Percentiles rank a stretch among this genome's conserved stretches.
Evolutionary conservation across 2,888 invertebrate genomes (phyloP).

Genomic region (Drosophila subquinaria): DNA sequence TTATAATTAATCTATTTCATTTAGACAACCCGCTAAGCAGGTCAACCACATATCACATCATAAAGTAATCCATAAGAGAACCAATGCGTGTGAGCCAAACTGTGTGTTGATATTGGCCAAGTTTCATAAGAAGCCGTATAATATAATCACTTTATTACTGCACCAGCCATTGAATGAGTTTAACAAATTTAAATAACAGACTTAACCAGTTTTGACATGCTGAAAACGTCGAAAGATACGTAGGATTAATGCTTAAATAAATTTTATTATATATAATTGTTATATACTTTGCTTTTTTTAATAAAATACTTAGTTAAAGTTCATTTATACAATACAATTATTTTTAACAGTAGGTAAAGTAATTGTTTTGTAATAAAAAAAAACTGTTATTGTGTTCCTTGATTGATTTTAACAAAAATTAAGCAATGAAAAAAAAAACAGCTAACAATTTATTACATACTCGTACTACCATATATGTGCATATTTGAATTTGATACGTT

Average conservation of each 20-base stretch:
- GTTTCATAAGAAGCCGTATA: slow-evolving; percentile 21
- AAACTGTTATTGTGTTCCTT: not conserved
- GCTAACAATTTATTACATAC: slow-evolving; percentile 4
- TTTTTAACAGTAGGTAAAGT: no score
- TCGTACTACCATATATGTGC: slow-evolving; percentile 3
- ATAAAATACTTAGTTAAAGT: no score
- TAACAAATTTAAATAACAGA: slow-evolving; percentile 11
- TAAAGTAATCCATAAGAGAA: not conserved
- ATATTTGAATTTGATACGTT: slow-evolving; percentile 22
- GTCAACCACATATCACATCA: slow-evolving; percentile 16
- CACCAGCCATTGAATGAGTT: not conserved
- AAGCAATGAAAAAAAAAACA: slow-evolving; percentile 5
- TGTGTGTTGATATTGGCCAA: slow-evolving; percentile 11
- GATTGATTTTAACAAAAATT: slow-evolving; percentile 6
- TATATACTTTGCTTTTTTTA: no score
- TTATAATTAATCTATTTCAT: not conserved
- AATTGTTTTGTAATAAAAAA: no score
- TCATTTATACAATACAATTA: no score
- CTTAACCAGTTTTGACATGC: slow-evolving; percentile 3
- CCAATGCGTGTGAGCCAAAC: not conserved
- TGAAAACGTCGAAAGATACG: slow-evolving; percentile 8
- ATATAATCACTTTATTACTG: slow-evolving; percentile 14
- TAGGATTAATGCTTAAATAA: not conserved
- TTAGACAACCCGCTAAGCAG: slow-evolving; percentile 9
- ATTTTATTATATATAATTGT: no score